A percentile compares a stretch with the other conserved stretches of the same genome.
Conservation (phyloP, 2,888 invertebrate genomes). For the Rhaphigaster nebulosa region DNA sequence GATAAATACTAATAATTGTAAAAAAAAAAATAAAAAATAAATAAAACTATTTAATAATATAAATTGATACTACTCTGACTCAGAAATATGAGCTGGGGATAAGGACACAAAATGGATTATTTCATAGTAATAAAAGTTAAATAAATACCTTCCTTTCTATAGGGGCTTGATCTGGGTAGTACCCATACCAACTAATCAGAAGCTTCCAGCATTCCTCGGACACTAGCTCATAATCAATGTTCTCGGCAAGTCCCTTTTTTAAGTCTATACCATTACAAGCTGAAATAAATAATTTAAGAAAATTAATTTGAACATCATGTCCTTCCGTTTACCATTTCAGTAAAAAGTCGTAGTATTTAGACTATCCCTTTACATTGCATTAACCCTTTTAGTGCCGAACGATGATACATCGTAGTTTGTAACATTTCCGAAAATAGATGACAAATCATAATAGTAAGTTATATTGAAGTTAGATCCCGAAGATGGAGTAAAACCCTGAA, state of each 20-base stretch:
- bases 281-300: not conserved
- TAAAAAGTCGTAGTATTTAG: not conserved
- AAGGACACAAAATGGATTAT: not conserved
- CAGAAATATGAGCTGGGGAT: not conserved
- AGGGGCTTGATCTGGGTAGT: slow-evolving; percentile 68
- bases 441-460: no score
- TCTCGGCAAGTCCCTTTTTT: slow-evolving; percentile 70
- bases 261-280: slow-evolving; percentile 65
- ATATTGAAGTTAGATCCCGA: no score
- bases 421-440: no score
- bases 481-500: no score
- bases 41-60: no score
- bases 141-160: slow-evolving; percentile 67
- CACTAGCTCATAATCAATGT: slow-evolving; percentile 70
- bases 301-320: not conserved
- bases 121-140: not conserved
- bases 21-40: no score
- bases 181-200: slow-evolving; percentile 68
- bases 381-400: no score
- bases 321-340: not conserved
- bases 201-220: slow-evolving; percentile 70
- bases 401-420: no score
- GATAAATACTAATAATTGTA: no score
- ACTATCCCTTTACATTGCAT: no score
- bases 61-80: no score